Base-by-base conservation (phyloP, 2,888 invertebrate species). In the Calliopum simillimum region DNA sequence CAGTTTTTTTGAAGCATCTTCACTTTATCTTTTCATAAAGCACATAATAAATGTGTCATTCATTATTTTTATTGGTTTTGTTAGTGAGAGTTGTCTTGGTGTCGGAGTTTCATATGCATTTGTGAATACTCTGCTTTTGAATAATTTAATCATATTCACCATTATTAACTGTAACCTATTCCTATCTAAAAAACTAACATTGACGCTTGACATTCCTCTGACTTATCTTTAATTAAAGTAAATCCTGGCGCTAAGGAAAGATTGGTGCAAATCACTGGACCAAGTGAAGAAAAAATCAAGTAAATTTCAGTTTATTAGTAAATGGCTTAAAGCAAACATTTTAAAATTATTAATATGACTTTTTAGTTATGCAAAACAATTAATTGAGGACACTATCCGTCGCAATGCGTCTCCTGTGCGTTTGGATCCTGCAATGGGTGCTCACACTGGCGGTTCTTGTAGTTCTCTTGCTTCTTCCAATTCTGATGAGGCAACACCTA, bases 201-300 rank as follows among this genome's bases (percentile, higher is more conserved):
- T 8, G 33, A 33, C 33, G 8, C 0, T 33, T 33, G 33, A 33
- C 2, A 8, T 33, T n/a, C n/a, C n/a, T 8, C 33, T 33, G 8
- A 33, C 5, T 49, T 55, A 59, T 33, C 16, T 59, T 67, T 41
- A 25, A 16, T 23, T 44, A 44, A 71, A 97, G 97, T 98, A 76
- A 96, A 93, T 86, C 95, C 96, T 77, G 97, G 97, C 79, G 96
- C 96, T 72, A 96, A 96, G 88, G 97, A 97, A 88, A 91, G 98
- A 81, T 91, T 97, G 79, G 95, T 98, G 80, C 97, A 97, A 88
- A 97, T 98, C 80, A 97, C 97, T 74, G 97, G 97, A 73, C 94
- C 96, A 41, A 94, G 92, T 79, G 96, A 96, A 88, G 96, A 97
- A 83, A 94, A 95, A 86, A 97, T 98, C 74, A 93, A 92, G 96